Percentiles rank a stretch among this genome's conserved stretches.
Evolutionary conservation across 2,888 invertebrate genomes (phyloP).

Genomic region (Drosophila ezoana): DNA sequence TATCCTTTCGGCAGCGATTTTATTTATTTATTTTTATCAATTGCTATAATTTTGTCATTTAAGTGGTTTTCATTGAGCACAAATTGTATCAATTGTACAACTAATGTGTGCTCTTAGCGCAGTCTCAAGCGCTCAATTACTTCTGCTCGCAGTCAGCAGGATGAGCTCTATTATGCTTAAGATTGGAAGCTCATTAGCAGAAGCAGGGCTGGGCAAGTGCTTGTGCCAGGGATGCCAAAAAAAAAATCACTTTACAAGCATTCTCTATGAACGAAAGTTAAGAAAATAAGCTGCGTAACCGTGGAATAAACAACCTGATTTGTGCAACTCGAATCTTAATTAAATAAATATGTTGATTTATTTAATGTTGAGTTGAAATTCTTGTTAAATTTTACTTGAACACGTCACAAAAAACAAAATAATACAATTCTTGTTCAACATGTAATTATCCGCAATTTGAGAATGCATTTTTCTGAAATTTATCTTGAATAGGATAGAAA

Average conservation of each 20-base stretch:
- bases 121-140: slow-evolving; percentile 41
- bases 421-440: too few relatives aligned
- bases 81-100: slow-evolving; percentile 32
- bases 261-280: not conserved
- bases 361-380: too few relatives aligned
- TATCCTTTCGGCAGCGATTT: slow-evolving; percentile 60
- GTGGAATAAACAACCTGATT: too few relatives aligned
- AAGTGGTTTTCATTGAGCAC: slow-evolving; percentile 55
- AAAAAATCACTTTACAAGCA: not conserved
- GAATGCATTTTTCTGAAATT: too few relatives aligned
- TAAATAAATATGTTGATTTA: too few relatives aligned
- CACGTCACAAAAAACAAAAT: too few relatives aligned
- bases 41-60: slow-evolving; percentile 48
- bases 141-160: slow-evolving; percentile 16
- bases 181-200: slow-evolving; percentile 3
- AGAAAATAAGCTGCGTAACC: not conserved
- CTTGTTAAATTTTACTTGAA: too few relatives aligned
- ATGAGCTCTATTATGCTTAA: not conserved
- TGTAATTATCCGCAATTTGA: too few relatives aligned
- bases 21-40: slow-evolving; percentile 28
- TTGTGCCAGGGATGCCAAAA: not conserved
- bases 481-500: too few relatives aligned
- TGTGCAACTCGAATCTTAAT: too few relatives aligned
- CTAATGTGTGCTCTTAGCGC: slow-evolving; percentile 21
- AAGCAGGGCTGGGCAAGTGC: not conserved